phyloP scores from a whole-genome alignment of 1,140 invertebrate genomes.

The Lordiphosa mommai region DNA sequence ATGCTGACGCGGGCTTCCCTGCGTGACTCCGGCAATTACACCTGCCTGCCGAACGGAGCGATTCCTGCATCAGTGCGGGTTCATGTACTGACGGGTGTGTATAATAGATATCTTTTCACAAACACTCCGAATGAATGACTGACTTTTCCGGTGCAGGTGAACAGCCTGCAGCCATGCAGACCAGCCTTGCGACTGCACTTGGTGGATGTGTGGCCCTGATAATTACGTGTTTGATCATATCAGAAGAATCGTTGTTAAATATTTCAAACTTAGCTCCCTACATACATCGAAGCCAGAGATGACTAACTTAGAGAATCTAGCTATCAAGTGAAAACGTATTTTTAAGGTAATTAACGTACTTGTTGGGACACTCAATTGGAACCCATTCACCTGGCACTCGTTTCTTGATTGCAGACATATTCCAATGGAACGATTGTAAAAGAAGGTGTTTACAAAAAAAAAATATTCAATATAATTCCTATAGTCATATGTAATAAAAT shows the following conservation, averaged over 20 bases:
- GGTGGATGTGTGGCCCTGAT: slow-evolving; percentile 80
- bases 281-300: slow-evolving; percentile 52
- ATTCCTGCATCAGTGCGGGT: slow-evolving; percentile 92
- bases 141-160: slow-evolving; percentile 81
- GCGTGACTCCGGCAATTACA: slow-evolving; percentile 93
- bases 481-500: slow-evolving; percentile 56
- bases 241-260: slow-evolving; percentile 60
- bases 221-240: slow-evolving; percentile 68
- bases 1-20: slow-evolving; percentile 92
- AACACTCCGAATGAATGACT: neutral
- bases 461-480: slow-evolving; percentile 57
- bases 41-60: slow-evolving; percentile 92
- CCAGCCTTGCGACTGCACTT: slow-evolving; percentile 87
- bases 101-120: too few relatives aligned
- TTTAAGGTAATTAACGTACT: slow-evolving; percentile 44
- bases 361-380: neutral
- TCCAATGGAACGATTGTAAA: slow-evolving; percentile 47
- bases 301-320: slow-evolving; percentile 46
- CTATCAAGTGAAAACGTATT: slow-evolving; percentile 18
- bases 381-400: neutral
- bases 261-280: slow-evolving; percentile 26
- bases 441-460: slow-evolving; percentile 32
- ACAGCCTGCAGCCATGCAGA: slow-evolving; percentile 89
- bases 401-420: slow-evolving; percentile 37
- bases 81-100: slow-evolving; percentile 95